Base-by-base conservation (phyloP, 2,113 vertebrate genomes). In the Otocyon megalotis region DNA sequence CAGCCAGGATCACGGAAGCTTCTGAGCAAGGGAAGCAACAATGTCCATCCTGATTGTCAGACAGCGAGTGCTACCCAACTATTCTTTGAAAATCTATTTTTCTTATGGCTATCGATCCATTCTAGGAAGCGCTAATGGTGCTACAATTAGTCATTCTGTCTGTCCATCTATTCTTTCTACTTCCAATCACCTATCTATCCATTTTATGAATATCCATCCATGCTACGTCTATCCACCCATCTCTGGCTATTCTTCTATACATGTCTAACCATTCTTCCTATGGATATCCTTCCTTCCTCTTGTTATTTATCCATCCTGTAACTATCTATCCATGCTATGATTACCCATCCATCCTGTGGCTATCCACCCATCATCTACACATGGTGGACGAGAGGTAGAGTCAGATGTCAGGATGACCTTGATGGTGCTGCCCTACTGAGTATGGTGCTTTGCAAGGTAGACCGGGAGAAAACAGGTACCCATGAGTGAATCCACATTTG, bases 401-500 rank as follows among this genome's bases (percentile, higher is more conserved):
- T 11, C n/a, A 79, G 69, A 7, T 8, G n/a, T 79, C 63, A 81
- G n/a, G 37, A 56, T 20, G 65, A 12, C 8, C 5, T 2, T 8
- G 3, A 43, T 1, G 62, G 10, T 16, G 5, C 63, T 1, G 7
- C 30, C 7, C 7, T 22, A 5, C 9, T 3, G 54, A 58, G 43
- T 53, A 0, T 74, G 72, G 13, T 14, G 28, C 17, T 56, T 30
- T 50, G 50, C 15, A 8, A 13, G 67, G 54, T 4, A 26, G 62
- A 43, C 14, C 6, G 2, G 10, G 69, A 30, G 81, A 15, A 28
- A 76, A 32, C 28, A n/a, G 37, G 35, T 7, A 15, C 6, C 0
- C 1, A 0, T 0, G 9, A 15, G 1, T 5, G 63, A 28, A 7
- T 2, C 37, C 8, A 72, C 8, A 13, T 3, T 2, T 26, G 26